A percentile compares a stretch with the other conserved stretches of the same genome.
Conservation (phyloP, 2,888 invertebrate genomes). For the Antheraea yamamai region DNA sequence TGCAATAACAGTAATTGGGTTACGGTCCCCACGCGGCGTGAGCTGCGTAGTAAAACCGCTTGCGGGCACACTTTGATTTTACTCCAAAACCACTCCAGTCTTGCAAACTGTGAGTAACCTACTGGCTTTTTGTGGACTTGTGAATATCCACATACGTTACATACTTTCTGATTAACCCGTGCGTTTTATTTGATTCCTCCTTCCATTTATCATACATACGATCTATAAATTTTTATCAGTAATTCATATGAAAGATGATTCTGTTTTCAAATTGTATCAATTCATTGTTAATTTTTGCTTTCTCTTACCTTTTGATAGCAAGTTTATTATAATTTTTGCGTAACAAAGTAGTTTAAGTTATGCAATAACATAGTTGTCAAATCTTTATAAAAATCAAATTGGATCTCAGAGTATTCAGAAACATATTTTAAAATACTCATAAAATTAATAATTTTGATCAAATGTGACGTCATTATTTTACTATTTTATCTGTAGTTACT, state of each 20-base stretch:
- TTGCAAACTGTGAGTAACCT: conserved; percentile 35
- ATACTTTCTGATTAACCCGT: neutral
- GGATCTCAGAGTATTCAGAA: no score
- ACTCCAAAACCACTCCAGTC: conserved; percentile 37
- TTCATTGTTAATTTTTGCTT: neutral
- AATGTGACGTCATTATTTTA: no score
- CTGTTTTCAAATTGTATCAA: neutral
- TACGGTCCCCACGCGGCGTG: conserved; percentile 41
- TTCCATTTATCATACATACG: neutral
- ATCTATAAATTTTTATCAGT: no score
- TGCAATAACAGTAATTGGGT: conserved; percentile 42
- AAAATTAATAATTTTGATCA: no score
- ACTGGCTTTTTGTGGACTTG: conserved; percentile 24
- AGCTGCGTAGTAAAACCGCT: conserved; percentile 35
- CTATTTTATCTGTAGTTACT: no score
- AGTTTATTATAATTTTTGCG: neutral
- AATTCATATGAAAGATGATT: no score
- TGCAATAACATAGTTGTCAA: no score
- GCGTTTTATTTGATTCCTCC: neutral
- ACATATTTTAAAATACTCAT: no score
- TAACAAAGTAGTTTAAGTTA: no score
- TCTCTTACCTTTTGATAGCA: neutral
- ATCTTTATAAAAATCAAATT: no score
- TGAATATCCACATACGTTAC: neutral
- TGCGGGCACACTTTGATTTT: conserved; percentile 58